phyloP scores from a whole-genome alignment of 2,888 invertebrate species.

The Morpho helenor region DNA sequence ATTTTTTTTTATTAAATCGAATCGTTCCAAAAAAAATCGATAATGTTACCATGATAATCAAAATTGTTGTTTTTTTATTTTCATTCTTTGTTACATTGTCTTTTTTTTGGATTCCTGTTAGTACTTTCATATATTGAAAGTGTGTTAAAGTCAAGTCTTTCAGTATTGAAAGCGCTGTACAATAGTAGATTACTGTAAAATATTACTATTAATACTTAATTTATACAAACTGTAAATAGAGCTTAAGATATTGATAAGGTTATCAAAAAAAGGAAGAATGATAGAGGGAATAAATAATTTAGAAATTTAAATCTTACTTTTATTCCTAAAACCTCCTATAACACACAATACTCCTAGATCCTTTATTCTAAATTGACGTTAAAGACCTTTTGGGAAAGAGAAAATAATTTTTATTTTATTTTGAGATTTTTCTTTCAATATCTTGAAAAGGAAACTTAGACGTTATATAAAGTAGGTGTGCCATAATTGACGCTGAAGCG shows the following conservation, averaged over 20 bases:
- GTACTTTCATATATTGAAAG: constrained; percentile 36
- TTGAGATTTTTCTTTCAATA: too few relatives aligned
- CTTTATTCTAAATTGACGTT: too few relatives aligned
- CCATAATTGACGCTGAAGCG: too few relatives aligned
- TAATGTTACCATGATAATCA: constrained; percentile 45
- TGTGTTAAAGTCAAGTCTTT: constrained; percentile 63
- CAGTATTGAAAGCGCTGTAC: constrained; percentile 67
- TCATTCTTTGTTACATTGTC: constrained; percentile 21
- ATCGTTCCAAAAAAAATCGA: constrained; percentile 48
- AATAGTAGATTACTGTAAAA: constrained; percentile 72
- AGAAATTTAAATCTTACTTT: constrained; percentile 49
- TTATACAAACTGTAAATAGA: constrained; percentile 77
- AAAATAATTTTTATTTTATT: too few relatives aligned
- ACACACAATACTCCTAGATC: too few relatives aligned
- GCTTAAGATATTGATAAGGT: constrained; percentile 67
- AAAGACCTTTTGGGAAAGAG: too few relatives aligned
- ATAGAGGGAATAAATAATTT: constrained; percentile 75
- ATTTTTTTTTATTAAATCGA: constrained; percentile 31
- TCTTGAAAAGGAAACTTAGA: too few relatives aligned
- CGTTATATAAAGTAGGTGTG: too few relatives aligned
- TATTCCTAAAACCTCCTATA: constrained; percentile 30
- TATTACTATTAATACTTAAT: constrained; percentile 70
- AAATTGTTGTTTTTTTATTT: constrained; percentile 31
- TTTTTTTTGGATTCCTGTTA: constrained; percentile 33
- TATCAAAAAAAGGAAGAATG: constrained; percentile 73